Evolutionary conservation across 2,797 vertebrate genomes (phyloP), one percentile per base, ranked within the genome.

Genomic region (Malacoraja senta): DNA sequence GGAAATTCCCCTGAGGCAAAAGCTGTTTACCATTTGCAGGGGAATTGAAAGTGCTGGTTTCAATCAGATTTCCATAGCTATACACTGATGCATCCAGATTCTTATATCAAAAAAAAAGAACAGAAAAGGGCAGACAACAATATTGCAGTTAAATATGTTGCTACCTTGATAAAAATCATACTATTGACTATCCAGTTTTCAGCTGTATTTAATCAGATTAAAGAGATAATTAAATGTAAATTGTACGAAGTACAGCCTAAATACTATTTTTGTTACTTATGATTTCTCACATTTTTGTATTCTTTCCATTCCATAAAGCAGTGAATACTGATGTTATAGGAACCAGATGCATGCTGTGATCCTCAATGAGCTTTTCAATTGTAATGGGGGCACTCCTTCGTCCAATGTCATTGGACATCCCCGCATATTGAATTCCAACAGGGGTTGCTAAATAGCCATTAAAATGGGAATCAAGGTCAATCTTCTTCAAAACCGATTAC

Each of bases 51-150:
- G 93, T 53, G 35, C 80, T 68, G 81, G 93, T 94, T 94, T 94
- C 94, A 94, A 95, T 95, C 94, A 94, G 94, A 95, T 94, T 94
- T 94, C 93, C 93, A 93, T 83, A 94, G 93, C 90, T 93, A 74
- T 93, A 93, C 81, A 93, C 83, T 93, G 92, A 94, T 94, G 93
- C 94, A 94, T 65, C 93, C 91, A 24, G 91, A 93, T 94, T 58
- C 93, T 93, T 93, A 93, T 84, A 77, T 63, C 92, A 83, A 53
- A 93, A 76, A 93, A 92, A 94, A 94, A 93, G 93, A 94, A 94
- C 94, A 94, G 61, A 26, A 76, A n/a, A 92, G 29, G 26, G 68
- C 81, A 93, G n/a, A 58, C n/a, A 81, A 38, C 77, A 93, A 68
- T 68, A 68, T 80, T 92, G 10, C 88, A 44, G 93, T 95, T 94